phyloP scores from a whole-genome alignment of 1,140 invertebrate species.

The Calosoma granatense region DNA sequence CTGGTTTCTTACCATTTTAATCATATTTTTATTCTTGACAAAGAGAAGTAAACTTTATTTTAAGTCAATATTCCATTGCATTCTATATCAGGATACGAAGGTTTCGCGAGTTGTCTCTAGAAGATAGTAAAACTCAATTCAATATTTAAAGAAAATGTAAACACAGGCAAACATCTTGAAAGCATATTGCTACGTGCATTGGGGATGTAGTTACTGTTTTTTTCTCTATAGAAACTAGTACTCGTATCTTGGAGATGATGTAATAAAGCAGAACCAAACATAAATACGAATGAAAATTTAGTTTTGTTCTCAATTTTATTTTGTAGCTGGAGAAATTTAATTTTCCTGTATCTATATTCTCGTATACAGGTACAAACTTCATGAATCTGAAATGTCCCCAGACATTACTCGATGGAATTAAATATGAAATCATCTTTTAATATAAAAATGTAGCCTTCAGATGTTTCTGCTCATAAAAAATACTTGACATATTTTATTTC shows the following conservation, averaged over 20 bases:
- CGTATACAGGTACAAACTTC: neutral
- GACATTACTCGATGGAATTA: neutral
- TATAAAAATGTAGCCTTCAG: no score
- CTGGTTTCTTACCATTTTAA: no score
- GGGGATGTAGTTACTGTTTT: neutral
- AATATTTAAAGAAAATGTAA: neutral
- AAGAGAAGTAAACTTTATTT: no score
- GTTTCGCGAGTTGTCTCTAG: no score
- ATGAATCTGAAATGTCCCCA: neutral
- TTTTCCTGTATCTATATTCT: neutral
- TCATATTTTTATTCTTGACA: no score
- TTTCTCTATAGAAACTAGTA: neutral
- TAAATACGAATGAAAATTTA: neutral
- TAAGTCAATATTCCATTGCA: no score
- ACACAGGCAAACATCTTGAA: neutral
- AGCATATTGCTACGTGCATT: neutral
- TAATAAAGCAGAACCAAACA: neutral
- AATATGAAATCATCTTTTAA: neutral
- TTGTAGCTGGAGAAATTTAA: neutral
- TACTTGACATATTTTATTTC: neutral
- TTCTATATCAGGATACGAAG: no score
- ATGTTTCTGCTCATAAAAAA: no score
- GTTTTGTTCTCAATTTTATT: neutral
- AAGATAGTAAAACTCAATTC: neutral
- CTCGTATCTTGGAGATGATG: no score